Percentiles rank a stretch among this genome's conserved stretches.
phyloP scores from a whole-genome alignment of 2,113 vertebrate genomes.

The Forbesichthys agassizii region DNA sequence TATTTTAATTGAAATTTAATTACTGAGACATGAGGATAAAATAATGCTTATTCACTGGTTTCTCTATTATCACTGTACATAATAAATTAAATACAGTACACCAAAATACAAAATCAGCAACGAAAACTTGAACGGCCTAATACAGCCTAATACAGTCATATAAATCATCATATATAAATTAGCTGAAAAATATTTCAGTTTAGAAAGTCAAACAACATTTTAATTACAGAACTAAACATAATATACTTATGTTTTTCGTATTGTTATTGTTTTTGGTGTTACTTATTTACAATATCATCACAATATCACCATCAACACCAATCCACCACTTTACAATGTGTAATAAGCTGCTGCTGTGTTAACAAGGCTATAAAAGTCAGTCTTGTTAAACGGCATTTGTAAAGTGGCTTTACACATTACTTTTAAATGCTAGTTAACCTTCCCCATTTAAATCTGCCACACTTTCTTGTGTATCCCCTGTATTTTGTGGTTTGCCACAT shows the following conservation, averaged over 20 bases:
- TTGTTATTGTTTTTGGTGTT: neutral
- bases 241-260: neutral
- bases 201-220: too few relatives aligned
- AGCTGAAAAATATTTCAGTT: too few relatives aligned
- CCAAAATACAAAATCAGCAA: too few relatives aligned
- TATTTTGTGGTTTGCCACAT: slow-evolving; percentile 26
- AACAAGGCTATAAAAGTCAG: slow-evolving; percentile 48
- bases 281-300: neutral
- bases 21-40: too few relatives aligned
- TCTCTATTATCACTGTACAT: too few relatives aligned
- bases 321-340: slow-evolving; percentile 17
- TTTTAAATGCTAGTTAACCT: slow-evolving; percentile 44
- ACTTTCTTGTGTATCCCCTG: slow-evolving; percentile 18
- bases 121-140: too few relatives aligned
- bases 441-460: slow-evolving; percentile 22
- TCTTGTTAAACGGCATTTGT: slow-evolving; percentile 46
- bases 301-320: neutral
- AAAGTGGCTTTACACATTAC: slow-evolving; percentile 32
- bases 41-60: too few relatives aligned
- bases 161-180: too few relatives aligned
- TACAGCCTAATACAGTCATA: too few relatives aligned
- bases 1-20: too few relatives aligned
- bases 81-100: too few relatives aligned
- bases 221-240: neutral
- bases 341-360: slow-evolving; percentile 19